Base-by-base conservation (phyloP, 2,113 vertebrate genomes). In the Rhadina sibilatrix region DNA sequence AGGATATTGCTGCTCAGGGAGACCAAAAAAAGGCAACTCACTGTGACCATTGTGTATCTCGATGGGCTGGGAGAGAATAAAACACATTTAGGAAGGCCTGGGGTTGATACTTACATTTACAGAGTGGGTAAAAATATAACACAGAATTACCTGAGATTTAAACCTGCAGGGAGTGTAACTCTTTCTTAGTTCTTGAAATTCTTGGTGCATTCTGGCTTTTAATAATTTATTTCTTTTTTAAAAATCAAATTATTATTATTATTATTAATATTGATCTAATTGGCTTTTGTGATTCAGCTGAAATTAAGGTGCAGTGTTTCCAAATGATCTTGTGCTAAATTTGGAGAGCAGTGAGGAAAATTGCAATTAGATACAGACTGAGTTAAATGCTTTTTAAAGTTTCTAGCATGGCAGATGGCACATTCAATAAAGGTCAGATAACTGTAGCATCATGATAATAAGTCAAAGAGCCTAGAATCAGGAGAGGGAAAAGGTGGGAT, bases 1-100 rank as follows among this genome's bases (percentile, higher is more conserved):
- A 97, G 96, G 95, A 96, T 97, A 87, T 94, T 93, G 72, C 93
- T 93, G 96, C 91, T 93, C 68, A 89, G 91, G 82, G 95, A 94
- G 68, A 95, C 87, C 37, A 25, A 87, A 78, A 93, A 96, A 94
- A 90, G 46, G 75, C 52, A 83, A 83, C 59, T 93, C 64, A 83
- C 79, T 81, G 81, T 78, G 96, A 93, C 91, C 90, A 94, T 96
- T 94, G 94, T 96, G 87, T 94, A 72, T 50, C 63, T 92, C 3
- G 0, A 40, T 69, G 75, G 47, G 63, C 57, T 22, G 28, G 35
- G 49, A 35, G 30, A 72, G 64, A 90, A 65, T 61, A 83, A 89
- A 80, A 66, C 64, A 27, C 76, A 64, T 77, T 85, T 91, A 79
- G 63, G 60, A 66, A 87, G 90, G 37, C 66, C 86, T 60, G 59